phyloP scores from a whole-genome alignment of 2,888 invertebrate species.

The Calameuta idolon region DNA sequence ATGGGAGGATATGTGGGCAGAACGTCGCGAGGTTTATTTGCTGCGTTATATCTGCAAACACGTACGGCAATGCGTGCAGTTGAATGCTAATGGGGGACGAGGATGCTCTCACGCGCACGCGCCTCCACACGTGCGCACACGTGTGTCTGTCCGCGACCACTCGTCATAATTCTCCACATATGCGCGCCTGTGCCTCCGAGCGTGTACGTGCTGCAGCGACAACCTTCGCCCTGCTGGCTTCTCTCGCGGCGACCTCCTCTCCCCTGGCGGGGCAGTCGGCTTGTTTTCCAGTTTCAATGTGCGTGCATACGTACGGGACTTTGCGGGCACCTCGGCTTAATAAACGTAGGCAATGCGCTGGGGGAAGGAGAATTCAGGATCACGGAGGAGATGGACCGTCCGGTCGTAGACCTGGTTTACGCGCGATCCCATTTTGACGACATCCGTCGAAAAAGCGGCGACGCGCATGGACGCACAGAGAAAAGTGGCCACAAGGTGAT shows the following conservation, averaged over 20 bases:
- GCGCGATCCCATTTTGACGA: too few species aligned
- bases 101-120: neutral
- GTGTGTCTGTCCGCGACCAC: constrained; percentile 15
- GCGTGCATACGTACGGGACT: constrained; percentile 35
- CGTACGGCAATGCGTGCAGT: constrained; percentile 47
- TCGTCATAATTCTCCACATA: constrained; percentile 40
- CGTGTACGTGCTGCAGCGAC: constrained; percentile 11
- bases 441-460: too few species aligned
- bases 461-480: too few species aligned
- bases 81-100: constrained; percentile 47
- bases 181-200: constrained; percentile 12
- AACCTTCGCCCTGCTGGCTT: constrained; percentile 14
- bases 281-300: constrained; percentile 45
- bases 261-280: too few species aligned
- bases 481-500: too few species aligned
- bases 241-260: constrained; percentile 7
- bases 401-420: too few species aligned
- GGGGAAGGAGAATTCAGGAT: too few species aligned
- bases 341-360: constrained; percentile 42
- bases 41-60: constrained; percentile 56
- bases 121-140: neutral
- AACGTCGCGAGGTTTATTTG: constrained; percentile 46
- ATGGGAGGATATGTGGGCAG: constrained; percentile 37
- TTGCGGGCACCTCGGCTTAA: constrained; percentile 52
- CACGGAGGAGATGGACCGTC: too few species aligned